phyloP scores from a whole-genome alignment of 53 echinoderm and acorn worm genomes.

The Hippasteria phrygiana region DNA sequence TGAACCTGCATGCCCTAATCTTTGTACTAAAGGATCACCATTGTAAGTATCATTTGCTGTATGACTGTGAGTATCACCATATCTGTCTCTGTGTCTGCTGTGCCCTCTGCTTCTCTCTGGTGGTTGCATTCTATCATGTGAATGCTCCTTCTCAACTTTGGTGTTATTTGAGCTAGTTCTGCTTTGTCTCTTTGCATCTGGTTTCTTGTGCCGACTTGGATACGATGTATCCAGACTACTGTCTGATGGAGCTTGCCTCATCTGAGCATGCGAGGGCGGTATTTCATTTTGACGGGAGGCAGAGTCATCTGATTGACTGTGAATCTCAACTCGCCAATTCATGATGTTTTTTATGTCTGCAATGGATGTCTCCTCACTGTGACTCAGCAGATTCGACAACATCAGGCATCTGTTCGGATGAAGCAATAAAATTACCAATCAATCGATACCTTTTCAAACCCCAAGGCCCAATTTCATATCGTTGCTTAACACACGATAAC shows the following conservation, averaged over 20 bases:
- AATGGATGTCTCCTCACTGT: conserved; percentile 11
- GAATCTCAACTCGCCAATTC: conserved; percentile 35
- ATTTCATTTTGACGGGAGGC: conserved; percentile 30
- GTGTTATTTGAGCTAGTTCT: background rate
- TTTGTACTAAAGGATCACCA: conserved; percentile 20
- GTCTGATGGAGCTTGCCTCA: conserved; percentile 4
- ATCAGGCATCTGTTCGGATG: conserved; percentile 10
- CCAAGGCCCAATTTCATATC: too few relatives aligned
- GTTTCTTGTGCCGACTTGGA: background rate
- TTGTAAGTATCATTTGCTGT: conserved; percentile 14
- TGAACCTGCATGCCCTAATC: conserved; percentile 4
- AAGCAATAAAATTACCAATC: background rate
- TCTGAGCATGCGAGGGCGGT: conserved; percentile 24
- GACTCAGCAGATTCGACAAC: conserved; percentile 26
- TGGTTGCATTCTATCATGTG: background rate
- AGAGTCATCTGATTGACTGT: conserved; percentile 19
- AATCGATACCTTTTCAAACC: too few relatives aligned
- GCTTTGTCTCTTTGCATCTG: background rate
- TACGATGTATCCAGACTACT: conserved; percentile 14
- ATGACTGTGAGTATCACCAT: conserved; percentile 20
- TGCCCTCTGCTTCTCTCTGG: background rate
- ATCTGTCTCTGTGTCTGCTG: background rate
- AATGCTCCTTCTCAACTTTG: background rate
- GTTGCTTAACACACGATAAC: too few relatives aligned
- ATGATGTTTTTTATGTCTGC: conserved; percentile 17